Base-by-base conservation (phyloP, 2,888 invertebrate genomes). In the Pandemis cinnamomeana region DNA sequence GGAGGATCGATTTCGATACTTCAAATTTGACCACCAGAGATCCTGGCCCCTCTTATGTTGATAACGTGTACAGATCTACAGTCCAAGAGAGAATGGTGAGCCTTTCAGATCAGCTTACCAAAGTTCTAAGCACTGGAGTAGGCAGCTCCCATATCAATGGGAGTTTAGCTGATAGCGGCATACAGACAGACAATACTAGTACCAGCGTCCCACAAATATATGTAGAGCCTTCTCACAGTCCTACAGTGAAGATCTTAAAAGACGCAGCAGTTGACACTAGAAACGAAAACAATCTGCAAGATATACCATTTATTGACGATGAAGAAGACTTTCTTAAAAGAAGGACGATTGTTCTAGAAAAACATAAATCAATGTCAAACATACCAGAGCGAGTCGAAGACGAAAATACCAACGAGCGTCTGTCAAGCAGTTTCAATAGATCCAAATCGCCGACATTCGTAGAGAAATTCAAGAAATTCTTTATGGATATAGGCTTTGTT, bases 61-160 rank as follows among this genome's bases (percentile, higher is more conserved):
- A 89, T 36, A 90, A 87, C n/a, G 84, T 89, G 0, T 93, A 92
- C 71, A 84, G 91, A 78, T 77, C 87, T 0, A 82, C 89, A 0
- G 81, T 91, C 2, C 88, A 91, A 72, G 91, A 91, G 8, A 80
- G 91, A 68, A 92, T 93, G 92, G 93, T 93, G 42, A 81, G 89
- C 0, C 72, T 94, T 20, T 93, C 93, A 0, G 93, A 92, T 70
- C 93, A 93, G 70, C 66, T 94, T n/a, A 92, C 91, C 0, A 93
- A 93, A 81, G 93, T 94, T 0, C 73, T 93, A 0, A 92, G 91
- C 62, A 90, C 91, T 0, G 94, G 94, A 2, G 92, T 92, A 0
- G 94, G 93, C 0, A 93, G 93, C 76, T 90, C 93, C 0, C 93
- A 93, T 74, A 93, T 93, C 36, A 94, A 93, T 76, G 93, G 94